Conservation (phyloP, 1,140 invertebrate genomes). For the Philopotamus ludificatus region DNA sequence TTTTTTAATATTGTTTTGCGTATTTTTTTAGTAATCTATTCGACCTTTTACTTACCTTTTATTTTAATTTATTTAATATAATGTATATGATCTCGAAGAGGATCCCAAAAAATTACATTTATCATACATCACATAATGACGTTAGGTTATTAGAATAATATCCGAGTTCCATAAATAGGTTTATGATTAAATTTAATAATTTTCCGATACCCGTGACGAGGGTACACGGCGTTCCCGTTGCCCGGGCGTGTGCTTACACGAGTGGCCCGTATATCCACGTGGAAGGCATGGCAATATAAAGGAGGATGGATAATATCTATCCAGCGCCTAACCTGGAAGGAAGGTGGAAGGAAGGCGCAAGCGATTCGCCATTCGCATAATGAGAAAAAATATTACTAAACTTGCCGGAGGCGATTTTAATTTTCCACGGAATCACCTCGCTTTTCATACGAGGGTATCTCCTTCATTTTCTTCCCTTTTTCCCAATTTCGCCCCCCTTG, state of each 20-base stretch:
- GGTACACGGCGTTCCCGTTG: too few species aligned
- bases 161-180: too few species aligned
- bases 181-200: too few species aligned
- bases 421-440: slow-evolving; percentile 40
- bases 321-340: slow-evolving; percentile 19
- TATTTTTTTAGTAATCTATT: too few species aligned
- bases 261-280: slow-evolving; percentile 20
- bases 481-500: slow-evolving; percentile 17
- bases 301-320: slow-evolving; percentile 36
- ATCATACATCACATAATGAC: too few species aligned
- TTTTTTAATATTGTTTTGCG: too few species aligned
- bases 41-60: too few species aligned
- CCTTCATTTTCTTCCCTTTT: slow-evolving; percentile 30
- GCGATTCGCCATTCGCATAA: slow-evolving; percentile 40
- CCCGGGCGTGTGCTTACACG: background rate
- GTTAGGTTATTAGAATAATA: too few species aligned
- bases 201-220: too few species aligned
- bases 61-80: too few species aligned
- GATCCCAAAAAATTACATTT: too few species aligned
- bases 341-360: slow-evolving; percentile 34
- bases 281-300: slow-evolving; percentile 22
- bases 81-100: too few species aligned
- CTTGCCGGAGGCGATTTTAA: slow-evolving; percentile 41
- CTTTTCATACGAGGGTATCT: slow-evolving; percentile 32
- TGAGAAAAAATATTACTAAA: slow-evolving; percentile 43